Evolutionary conservation across 2,888 invertebrate genomes (phyloP).

Genomic region (Ophraella communa): DNA sequence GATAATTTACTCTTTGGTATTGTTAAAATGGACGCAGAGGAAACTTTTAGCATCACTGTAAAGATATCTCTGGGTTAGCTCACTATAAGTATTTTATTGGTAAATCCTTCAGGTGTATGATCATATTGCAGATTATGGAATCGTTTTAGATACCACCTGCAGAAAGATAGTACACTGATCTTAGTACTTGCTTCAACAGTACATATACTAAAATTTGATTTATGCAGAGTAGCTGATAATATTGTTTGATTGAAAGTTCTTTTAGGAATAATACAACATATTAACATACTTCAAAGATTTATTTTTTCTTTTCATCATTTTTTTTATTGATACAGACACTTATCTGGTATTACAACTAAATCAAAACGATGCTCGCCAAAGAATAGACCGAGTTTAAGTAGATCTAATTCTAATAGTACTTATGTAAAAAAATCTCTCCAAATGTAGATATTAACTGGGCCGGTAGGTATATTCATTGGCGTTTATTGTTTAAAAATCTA

Average conservation of each 20-base stretch:
- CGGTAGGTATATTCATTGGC: background rate
- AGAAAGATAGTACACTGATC: too few species aligned
- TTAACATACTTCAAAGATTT: slow-evolving; percentile 28
- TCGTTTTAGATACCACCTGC: too few species aligned
- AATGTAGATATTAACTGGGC: background rate
- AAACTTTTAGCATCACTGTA: too few species aligned
- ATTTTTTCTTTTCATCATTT: slow-evolving; percentile 16
- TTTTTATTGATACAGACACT: slow-evolving; percentile 24
- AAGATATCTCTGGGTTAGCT: too few species aligned
- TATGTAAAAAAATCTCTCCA: background rate
- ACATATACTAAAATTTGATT: too few species aligned
- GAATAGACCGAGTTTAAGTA: slow-evolving; percentile 4
- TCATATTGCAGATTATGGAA: too few species aligned
- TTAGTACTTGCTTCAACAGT: too few species aligned
- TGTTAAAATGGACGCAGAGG: too few species aligned
- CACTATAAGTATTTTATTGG: too few species aligned
- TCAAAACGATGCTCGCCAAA: slow-evolving; percentile 15
- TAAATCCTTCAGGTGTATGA: too few species aligned
- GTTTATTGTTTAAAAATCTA: slow-evolving; percentile 18
- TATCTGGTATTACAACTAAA: slow-evolving; percentile 19
- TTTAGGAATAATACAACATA: background rate
- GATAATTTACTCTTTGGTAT: too few species aligned
- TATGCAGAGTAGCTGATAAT: too few species aligned
- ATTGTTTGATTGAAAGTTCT: background rate
- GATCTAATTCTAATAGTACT: background rate